Base-by-base conservation (phyloP, 2,113 vertebrate species). In the Beaufortia kweichowensis region DNA sequence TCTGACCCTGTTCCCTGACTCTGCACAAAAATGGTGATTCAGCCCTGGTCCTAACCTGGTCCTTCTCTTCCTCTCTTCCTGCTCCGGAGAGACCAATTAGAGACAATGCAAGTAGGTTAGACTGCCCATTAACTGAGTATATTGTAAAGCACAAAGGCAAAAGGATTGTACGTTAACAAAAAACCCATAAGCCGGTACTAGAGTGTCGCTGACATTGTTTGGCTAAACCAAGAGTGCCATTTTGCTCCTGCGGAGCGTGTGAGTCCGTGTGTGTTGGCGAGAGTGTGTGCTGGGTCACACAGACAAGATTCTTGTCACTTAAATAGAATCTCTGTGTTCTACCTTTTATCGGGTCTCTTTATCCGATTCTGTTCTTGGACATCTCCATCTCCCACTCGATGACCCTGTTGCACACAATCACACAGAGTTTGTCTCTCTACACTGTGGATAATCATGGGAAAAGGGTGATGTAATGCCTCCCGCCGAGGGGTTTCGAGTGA, bases 61-160 rank as follows among this genome's bases (percentile, higher is more conserved):
- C 50, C 77, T 66, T 79, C 86, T 87, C 79, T 87, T 81, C 88
- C 89, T 89, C 83, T 90, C 83, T 73, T 88, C 77, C 84, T 89
- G 84, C 87, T 89, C 87, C 89, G 87, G 90, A 92, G 91, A 91
- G 91, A 92, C 90, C 91, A 92, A 92, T 92, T 92, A 92, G 90
- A 82, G 85, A 92, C 90, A 92, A 91, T 91, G 90, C 89, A 92
- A 92, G 91, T 92, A 92, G 91, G 90, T 92, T 92, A 91, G 90
- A 89, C 88, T 89, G 87, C 87, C 90, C 85, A 91, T 92, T 92
- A 88, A 92, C 87, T 88, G 82, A 86, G 82, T 83, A 69, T 85
- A 92, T 92, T 92, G 90, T 91, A 87, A 76, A 87, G 86, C 86
- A 92, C 90, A 92, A 92, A 91, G 87, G 87, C 86, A 90, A 85